A percentile compares a stretch with the other conserved stretches of the same genome.
Conservation (phyloP, 2,113 vertebrate species). For the Rousettus leschenaultii region DNA sequence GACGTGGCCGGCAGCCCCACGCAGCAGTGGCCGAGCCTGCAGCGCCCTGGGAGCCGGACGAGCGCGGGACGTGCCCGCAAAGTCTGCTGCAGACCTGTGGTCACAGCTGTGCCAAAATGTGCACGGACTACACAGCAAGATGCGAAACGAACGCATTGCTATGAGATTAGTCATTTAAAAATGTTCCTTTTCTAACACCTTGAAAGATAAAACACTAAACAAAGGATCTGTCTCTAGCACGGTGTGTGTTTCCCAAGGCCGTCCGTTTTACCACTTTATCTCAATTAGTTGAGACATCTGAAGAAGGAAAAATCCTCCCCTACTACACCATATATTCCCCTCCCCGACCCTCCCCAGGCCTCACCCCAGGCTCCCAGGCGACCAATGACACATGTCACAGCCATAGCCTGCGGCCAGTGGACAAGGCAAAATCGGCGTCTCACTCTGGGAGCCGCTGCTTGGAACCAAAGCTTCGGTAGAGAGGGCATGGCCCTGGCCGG, state of each 20-base stretch:
- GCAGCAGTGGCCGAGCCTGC: background rate
- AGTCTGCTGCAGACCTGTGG: background rate
- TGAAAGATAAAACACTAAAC: background rate
- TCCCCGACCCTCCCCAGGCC: background rate
- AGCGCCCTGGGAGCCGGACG: background rate
- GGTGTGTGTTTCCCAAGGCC: background rate
- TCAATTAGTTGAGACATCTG: background rate
- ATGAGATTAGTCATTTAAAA: background rate
- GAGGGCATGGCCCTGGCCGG: fast-evolving
- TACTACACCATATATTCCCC: background rate
- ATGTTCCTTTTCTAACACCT: background rate
- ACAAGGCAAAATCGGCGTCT: background rate
- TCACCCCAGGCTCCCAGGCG: background rate
- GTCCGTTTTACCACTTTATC: background rate
- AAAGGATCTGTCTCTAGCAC: background rate
- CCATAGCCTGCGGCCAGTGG: background rate
- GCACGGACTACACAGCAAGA: background rate
- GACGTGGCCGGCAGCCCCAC: fast-evolving
- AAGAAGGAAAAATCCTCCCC: background rate
- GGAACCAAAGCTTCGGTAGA: background rate
- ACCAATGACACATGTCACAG: background rate
- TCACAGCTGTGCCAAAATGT: background rate
- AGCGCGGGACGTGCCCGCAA: background rate
- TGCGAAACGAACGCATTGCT: background rate
- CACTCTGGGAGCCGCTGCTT: background rate